These are phyloP conservation scores for Sebastolobus altivelis DNA, from an alignment of 2,797 vertebrate genomes.

Conservation along the genomic window DNA sequence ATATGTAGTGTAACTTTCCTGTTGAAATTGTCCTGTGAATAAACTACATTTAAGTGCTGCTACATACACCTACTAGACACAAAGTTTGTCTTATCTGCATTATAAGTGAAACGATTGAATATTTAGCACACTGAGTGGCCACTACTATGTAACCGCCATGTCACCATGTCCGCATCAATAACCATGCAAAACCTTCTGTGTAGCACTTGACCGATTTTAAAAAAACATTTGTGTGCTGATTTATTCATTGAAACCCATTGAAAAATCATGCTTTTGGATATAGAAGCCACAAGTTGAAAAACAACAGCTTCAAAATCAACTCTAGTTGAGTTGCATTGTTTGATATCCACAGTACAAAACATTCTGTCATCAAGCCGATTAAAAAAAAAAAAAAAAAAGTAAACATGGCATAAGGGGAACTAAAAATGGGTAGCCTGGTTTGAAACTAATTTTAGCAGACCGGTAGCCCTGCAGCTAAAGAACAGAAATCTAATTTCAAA, in stretches of 20 bases:
- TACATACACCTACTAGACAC: background rate
- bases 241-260: background rate
- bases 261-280: background rate
- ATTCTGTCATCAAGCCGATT: background rate
- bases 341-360: background rate
- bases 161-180: background rate
- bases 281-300: background rate
- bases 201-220: background rate
- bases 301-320: background rate
- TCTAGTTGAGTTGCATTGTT: background rate
- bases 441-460: constrained; percentile 8
- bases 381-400: background rate
- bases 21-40: background rate
- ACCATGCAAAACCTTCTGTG: background rate
- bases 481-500: constrained; percentile 1
- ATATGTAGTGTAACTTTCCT: background rate
- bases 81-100: background rate
- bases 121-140: background rate
- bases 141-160: background rate
- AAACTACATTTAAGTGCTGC: background rate
- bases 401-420: background rate
- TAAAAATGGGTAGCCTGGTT: background rate
- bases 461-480: background rate
- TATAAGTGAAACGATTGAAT: background rate
- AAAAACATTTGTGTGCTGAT: background rate